phyloP scores from a whole-genome alignment of 2,797 vertebrate species.

The Nasua narica region DNA sequence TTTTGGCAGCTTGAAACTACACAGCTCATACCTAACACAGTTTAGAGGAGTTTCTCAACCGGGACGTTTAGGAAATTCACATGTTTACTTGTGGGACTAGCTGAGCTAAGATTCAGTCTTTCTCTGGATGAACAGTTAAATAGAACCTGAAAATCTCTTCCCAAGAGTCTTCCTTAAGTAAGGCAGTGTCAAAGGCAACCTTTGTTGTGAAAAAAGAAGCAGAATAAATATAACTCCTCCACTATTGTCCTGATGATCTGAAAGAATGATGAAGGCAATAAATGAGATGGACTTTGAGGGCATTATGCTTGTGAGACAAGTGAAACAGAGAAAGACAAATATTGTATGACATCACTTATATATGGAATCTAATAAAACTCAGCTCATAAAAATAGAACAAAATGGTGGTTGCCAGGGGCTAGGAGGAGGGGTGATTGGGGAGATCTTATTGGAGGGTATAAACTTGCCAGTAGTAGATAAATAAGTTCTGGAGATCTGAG shows the following conservation, averaged over 20 bases:
- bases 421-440: too few species aligned
- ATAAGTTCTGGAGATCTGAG: not conserved
- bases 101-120: not conserved
- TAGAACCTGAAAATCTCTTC: slow-evolving; percentile 6
- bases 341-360: not conserved
- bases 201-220: not conserved
- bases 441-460: not conserved
- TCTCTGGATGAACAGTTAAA: not conserved
- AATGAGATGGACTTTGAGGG: not conserved
- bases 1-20: not conserved
- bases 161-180: not conserved
- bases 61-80: not conserved
- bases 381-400: not conserved
- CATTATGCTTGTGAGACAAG: not conserved
- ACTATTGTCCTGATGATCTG: not conserved
- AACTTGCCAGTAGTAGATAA: not conserved
- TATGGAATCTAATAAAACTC: not conserved
- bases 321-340: not conserved
- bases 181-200: not conserved
- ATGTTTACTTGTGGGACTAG: not conserved
- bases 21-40: not conserved
- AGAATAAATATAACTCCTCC: not conserved
- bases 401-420: not conserved
- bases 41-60: not conserved
- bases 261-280: not conserved